phyloP scores from a whole-genome alignment of 2,113 vertebrate species.

The Lethenteron camtschaticum region DNA sequence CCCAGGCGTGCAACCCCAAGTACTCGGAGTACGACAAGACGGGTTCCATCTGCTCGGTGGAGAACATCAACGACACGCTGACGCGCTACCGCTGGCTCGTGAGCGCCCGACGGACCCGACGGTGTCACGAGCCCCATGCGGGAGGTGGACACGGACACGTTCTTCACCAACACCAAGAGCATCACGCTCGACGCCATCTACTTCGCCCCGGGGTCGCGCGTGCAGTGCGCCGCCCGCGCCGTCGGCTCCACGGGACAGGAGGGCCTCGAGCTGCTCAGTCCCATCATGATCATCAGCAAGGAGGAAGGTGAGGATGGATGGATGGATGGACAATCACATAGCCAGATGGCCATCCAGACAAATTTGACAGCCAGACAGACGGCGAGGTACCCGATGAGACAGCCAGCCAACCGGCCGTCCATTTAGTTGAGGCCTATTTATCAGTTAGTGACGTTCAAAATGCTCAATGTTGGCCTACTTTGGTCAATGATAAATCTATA shows the following conservation, averaged over 20 bases:
- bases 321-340: too few species aligned
- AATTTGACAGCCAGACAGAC: too few species aligned
- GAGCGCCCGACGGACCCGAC: conserved; percentile 30
- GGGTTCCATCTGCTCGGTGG: conserved; percentile 34
- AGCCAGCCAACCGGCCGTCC: too few species aligned
- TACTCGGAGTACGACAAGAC: conserved; percentile 49
- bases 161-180: conserved; percentile 47
- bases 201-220: conserved; percentile 41
- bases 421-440: too few species aligned
- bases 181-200: conserved; percentile 46
- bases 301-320: conserved; percentile 26
- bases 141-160: conserved; percentile 42
- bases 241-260: conserved; percentile 34
- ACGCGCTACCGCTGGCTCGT: conserved; percentile 44
- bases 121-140: conserved; percentile 47
- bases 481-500: too few species aligned
- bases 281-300: conserved; percentile 26
- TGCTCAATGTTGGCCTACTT: too few species aligned
- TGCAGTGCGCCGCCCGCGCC: conserved; percentile 36
- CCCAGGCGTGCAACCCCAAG: conserved; percentile 43
- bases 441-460: too few species aligned
- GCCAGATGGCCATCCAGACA: too few species aligned
- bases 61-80: conserved; percentile 44
- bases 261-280: conserved; percentile 41
- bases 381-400: too few species aligned